A percentile compares a stretch with the other conserved stretches of the same genome.
Conservation (phyloP, 1,140 invertebrate genomes). For the Neodiprion fabricii region DNA sequence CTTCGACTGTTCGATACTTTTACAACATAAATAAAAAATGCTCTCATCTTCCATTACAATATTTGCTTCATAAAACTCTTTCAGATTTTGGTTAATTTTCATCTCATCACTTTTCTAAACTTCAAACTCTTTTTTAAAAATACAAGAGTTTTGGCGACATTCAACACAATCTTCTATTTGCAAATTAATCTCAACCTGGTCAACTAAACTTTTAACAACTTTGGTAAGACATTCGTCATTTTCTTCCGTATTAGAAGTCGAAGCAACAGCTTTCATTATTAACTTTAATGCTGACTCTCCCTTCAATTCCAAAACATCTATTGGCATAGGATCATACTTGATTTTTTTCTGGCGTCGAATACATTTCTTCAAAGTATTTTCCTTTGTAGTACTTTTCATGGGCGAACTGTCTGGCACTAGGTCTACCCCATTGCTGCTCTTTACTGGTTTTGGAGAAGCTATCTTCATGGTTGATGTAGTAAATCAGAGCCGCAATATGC, state of each 20-base stretch:
- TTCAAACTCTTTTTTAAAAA: neutral
- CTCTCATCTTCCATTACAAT: slow-evolving; percentile 36
- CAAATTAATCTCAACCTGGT: neutral
- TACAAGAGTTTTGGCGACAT: neutral
- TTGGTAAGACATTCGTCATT: slow-evolving; percentile 5
- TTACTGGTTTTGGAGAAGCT: slow-evolving; percentile 32
- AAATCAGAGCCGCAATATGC: slow-evolving; percentile 30
- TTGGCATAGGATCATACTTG: slow-evolving; percentile 11
- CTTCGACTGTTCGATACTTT: slow-evolving; percentile 29
- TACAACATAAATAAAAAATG: slow-evolving; percentile 38
- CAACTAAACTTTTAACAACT: slow-evolving; percentile 15
- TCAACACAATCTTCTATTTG: slow-evolving; percentile 13
- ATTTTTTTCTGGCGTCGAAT: neutral
- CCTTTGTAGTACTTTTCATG: slow-evolving; percentile 32
- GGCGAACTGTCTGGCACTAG: slow-evolving; percentile 24
- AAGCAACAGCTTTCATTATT: slow-evolving; percentile 9
- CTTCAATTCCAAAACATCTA: slow-evolving; percentile 18
- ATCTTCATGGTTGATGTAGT: slow-evolving; percentile 29
- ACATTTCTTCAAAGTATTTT: slow-evolving; percentile 28
- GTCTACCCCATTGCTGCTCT: slow-evolving; percentile 33
- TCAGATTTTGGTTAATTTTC: slow-evolving; percentile 13
- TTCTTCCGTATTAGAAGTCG: neutral
- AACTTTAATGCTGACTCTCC: slow-evolving; percentile 22
- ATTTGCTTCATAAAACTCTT: slow-evolving; percentile 33
- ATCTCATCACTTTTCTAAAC: neutral